Evolutionary conservation across 2,113 vertebrate genomes (phyloP).

Genomic region (Litocranius walleri): DNA sequence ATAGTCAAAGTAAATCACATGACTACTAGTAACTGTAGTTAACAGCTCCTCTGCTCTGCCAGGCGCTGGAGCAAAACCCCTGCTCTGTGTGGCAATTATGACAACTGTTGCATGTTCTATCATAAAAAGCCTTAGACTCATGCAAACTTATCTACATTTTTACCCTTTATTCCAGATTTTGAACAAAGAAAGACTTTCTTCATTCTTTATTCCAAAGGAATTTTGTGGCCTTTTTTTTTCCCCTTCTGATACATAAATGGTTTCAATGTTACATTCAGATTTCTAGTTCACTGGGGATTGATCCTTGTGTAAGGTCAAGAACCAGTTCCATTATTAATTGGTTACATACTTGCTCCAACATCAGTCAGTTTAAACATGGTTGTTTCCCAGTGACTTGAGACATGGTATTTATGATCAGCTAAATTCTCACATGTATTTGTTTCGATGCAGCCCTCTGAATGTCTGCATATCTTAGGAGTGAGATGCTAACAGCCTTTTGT

Average conservation of each 20-base stretch:
- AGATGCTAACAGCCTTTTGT: background rate
- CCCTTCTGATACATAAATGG: background rate
- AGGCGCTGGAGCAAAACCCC: background rate
- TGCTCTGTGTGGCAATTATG: background rate
- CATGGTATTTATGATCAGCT: background rate
- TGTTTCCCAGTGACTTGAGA: background rate
- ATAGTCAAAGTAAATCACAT: background rate
- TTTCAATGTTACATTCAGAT: background rate
- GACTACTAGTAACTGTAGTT: background rate
- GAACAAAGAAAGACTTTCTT: background rate
- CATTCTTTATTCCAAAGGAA: background rate
- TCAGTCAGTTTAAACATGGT: background rate
- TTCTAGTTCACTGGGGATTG: background rate
- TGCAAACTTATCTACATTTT: background rate
- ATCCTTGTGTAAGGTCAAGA: background rate
- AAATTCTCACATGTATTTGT: background rate
- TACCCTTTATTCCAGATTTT: background rate
- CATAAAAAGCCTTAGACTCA: background rate
- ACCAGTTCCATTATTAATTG: background rate
- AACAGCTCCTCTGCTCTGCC: background rate
- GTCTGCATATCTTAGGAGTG: background rate
- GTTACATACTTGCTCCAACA: background rate
- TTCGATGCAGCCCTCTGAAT: background rate
- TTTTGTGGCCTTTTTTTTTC: background rate
- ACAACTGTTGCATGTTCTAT: background rate